These are phyloP conservation scores for Phrynosoma platyrhinos DNA, from an alignment of 2,113 vertebrate genomes.

Conservation along the genomic window DNA sequence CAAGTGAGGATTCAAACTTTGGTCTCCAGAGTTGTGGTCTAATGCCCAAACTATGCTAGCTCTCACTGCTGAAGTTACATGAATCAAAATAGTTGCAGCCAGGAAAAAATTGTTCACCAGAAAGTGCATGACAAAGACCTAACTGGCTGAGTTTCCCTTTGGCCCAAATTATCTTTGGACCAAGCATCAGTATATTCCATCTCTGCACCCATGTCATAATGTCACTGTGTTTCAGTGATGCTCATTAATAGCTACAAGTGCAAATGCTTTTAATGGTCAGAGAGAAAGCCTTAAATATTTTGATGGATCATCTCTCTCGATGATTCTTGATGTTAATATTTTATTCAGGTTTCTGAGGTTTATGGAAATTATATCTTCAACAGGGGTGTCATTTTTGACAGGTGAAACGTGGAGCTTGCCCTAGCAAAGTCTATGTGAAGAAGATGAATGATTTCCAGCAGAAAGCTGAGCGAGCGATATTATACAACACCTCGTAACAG, in stretches of 20 bases:
- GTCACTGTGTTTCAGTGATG: background rate
- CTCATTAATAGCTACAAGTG: background rate
- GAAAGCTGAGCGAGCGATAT: background rate
- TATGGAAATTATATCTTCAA: conserved; percentile 1
- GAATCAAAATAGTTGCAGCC: too few relatives aligned
- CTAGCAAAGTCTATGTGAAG: too few relatives aligned
- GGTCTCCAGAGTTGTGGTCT: too few relatives aligned
- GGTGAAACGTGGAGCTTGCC: background rate
- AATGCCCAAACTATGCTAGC: too few relatives aligned
- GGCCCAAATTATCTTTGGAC: too few relatives aligned
- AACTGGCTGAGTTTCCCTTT: too few relatives aligned
- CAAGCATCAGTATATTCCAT: too few relatives aligned
- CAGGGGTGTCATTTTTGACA: background rate
- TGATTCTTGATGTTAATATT: background rate
- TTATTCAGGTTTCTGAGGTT: background rate
- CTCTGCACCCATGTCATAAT: too few relatives aligned
- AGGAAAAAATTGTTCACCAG: too few relatives aligned
- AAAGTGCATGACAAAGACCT: too few relatives aligned
- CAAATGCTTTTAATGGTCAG: background rate
- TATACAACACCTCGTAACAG: background rate
- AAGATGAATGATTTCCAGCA: background rate
- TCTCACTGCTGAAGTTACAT: too few relatives aligned
- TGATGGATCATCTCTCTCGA: background rate
- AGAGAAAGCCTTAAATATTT: background rate
- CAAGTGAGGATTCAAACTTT: too few relatives aligned